Base-by-base conservation (phyloP, 1,140 invertebrate species). In the Drosophila murphyi region DNA sequence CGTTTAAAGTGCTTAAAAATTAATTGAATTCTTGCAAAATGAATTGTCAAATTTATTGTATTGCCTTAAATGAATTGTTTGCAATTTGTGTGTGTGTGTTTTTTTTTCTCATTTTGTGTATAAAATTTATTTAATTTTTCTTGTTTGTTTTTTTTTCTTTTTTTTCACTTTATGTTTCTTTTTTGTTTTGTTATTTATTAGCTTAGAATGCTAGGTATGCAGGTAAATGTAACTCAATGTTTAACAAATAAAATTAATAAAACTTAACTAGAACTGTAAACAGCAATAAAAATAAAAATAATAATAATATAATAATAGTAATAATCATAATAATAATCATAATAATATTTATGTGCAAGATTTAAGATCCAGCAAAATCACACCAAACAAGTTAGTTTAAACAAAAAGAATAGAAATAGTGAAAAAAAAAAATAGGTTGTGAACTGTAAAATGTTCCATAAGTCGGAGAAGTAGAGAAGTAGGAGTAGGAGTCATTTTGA, bases 321-420 rank as follows among this genome's bases (percentile, higher is more conserved):
- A 80, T 63, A 76, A 71, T 71, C 43, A 75, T 73, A 35, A 55
- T 63, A 32, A 70, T 80, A 59, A 82, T 87, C 45, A 72, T 87
- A 80, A 79, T 78, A 59, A 60, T 82, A 82, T 72, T 72, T 48
- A 79, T 83, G 68, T 59, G 80, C 82, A 69, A 63, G 61, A 70
- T 88, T 82, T 80, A 88, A 88, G 83, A 88, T 88, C 83, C 88
- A 80, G 73, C 80, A 88, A 80, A 80, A 88, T 88, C 83, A 88
- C 85, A 89, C 80, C 80, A 88, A 89, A 80, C 79, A 77, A 81
- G 72, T 77, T 86, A 69, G 59, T 70, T 72, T 75, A 78, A 76
- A 76, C 56, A 80, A 80, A 75, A 67, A 72, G 37, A 67, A 5
- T 31, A 52, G 50, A 67, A 56, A 55, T 60, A 35, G 31, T 62